Evolutionary conservation across 1,140 invertebrate species (phyloP).

Genomic region (Pseudoatta argentina): DNA sequence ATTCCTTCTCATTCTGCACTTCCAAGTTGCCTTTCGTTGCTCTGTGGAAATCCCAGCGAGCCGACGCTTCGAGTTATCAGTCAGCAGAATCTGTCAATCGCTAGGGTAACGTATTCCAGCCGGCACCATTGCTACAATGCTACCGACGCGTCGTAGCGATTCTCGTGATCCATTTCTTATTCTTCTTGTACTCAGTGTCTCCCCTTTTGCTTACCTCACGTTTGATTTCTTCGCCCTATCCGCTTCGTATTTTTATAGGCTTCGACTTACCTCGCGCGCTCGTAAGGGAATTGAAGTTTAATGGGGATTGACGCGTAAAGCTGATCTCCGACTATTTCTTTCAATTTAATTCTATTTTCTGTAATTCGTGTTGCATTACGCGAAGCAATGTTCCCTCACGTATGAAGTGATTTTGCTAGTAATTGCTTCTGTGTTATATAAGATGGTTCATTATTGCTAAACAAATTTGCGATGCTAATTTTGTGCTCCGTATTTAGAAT

Average conservation of each 20-base stretch:
- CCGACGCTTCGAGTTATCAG: constrained; percentile 71
- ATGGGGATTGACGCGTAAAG: constrained; percentile 36
- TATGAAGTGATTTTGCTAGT: constrained; percentile 14
- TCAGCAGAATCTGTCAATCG: constrained; percentile 77
- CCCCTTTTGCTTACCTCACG: constrained; percentile 25
- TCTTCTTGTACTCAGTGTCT: constrained; percentile 31
- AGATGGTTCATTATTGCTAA: not conserved
- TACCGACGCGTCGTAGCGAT: constrained; percentile 11
- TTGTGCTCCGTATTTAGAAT: not conserved
- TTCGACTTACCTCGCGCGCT: not conserved
- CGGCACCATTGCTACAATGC: constrained; percentile 31
- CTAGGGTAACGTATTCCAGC: constrained; percentile 69
- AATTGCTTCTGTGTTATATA: not conserved
- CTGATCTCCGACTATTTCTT: constrained; percentile 45
- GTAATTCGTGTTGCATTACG: constrained; percentile 47
- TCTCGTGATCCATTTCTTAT: constrained; percentile 49
- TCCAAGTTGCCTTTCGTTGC: constrained; percentile 7
- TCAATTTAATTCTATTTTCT: constrained; percentile 53
- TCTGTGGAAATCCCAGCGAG: constrained; percentile 62
- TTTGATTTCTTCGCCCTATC: not conserved
- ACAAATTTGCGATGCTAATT: constrained; percentile 19
- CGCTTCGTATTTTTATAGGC: constrained; percentile 3
- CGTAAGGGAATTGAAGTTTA: constrained; percentile 53
- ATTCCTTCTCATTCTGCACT: constrained; percentile 5
- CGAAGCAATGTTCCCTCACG: not conserved